Evolutionary conservation across 2,888 invertebrate species (phyloP).

Genomic region (Xestia xanthographa): DNA sequence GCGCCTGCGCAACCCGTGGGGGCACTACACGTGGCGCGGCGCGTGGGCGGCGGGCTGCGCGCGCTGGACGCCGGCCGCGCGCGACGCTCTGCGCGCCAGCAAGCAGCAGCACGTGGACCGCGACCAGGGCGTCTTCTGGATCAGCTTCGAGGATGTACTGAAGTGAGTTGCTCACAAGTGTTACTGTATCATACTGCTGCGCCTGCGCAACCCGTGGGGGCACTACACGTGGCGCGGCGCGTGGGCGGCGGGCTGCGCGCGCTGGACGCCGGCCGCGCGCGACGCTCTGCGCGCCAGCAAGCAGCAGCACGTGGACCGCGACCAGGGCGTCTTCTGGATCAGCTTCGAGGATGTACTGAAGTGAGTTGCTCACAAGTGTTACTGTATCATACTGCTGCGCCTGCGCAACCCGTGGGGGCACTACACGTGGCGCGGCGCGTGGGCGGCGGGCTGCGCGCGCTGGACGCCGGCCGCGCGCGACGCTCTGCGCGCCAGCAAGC

Average conservation of each 20-base stretch:
- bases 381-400: too few relatives aligned
- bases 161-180: constrained; percentile 91
- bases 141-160: constrained; percentile 98
- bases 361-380: constrained; percentile 85
- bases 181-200: too few relatives aligned
- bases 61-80: constrained; percentile 80
- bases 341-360: constrained; percentile 98
- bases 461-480: constrained; percentile 80
- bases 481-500: constrained; percentile 67
- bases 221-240: constrained; percentile 99
- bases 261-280: constrained; percentile 80
- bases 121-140: constrained; percentile 98
- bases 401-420: constrained; percentile 99
- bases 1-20: constrained; percentile 99
- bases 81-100: constrained; percentile 67
- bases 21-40: constrained; percentile 99
- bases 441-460: constrained; percentile 84
- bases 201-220: constrained; percentile 99
- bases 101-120: constrained; percentile 71
- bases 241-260: constrained; percentile 84
- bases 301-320: constrained; percentile 73
- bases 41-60: constrained; percentile 88
- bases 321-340: constrained; percentile 99
- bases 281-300: constrained; percentile 67
- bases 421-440: constrained; percentile 98